phyloP scores from a whole-genome alignment of 2,797 vertebrate genomes.

The Syndactyla subalaris region DNA sequence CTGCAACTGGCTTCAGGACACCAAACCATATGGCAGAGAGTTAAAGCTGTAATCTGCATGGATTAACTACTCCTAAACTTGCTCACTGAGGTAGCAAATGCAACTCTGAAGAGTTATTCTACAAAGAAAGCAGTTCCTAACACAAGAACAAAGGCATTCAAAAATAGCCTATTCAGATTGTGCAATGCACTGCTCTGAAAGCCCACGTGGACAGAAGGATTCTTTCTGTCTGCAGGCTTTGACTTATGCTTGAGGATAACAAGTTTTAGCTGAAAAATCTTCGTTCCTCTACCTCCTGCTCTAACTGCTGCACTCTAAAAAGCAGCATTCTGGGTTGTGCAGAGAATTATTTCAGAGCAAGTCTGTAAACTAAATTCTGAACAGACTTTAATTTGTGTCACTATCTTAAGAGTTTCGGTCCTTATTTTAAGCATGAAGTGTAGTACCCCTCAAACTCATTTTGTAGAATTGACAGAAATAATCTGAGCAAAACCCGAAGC shows the following conservation, averaged over 20 bases:
- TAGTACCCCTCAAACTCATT: not conserved
- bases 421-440: not conserved
- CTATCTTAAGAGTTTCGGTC: not conserved
- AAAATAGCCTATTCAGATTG: conserved; percentile 38
- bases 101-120: not conserved
- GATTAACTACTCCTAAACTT: conserved; percentile 26
- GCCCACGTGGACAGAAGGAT: not conserved
- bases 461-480: not conserved
- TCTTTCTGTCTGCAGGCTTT: not conserved
- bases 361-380: not conserved
- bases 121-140: not conserved
- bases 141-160: conserved; percentile 4
- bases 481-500: not conserved
- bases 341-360: not conserved
- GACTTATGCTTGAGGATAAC: conserved; percentile 2
- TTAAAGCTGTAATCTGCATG: conserved; percentile 6
- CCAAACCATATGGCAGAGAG: conserved; percentile 5
- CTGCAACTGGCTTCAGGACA: conserved; percentile 19
- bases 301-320: not conserved
- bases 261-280: conserved; percentile 28
- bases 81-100: conserved; percentile 1
- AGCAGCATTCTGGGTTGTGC: not conserved
- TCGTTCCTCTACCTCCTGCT: not conserved
- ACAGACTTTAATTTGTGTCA: not conserved
- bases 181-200: conserved; percentile 28